phyloP scores from a whole-genome alignment of 2,113 vertebrate species.

The Siniperca knerii region DNA sequence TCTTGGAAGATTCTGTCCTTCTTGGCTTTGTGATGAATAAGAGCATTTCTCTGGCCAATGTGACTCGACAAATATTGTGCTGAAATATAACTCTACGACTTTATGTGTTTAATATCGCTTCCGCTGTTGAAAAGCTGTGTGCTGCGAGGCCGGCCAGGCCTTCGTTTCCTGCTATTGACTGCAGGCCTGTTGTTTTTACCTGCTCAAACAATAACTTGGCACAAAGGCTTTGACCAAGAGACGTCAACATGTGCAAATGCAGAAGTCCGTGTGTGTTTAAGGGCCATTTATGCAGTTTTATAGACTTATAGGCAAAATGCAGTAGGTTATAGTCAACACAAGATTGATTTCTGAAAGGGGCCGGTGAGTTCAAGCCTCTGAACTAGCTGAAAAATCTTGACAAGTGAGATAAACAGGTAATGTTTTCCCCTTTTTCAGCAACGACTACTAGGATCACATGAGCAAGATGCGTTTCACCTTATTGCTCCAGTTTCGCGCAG shows the following conservation, averaged over 20 bases:
- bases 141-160: slow-evolving; percentile 11
- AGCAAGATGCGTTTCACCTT: not conserved
- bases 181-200: slow-evolving; percentile 70
- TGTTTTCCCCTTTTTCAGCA: not conserved
- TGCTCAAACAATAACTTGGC: slow-evolving; percentile 73
- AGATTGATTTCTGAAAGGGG: slow-evolving; percentile 16
- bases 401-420: not conserved
- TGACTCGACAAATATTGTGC: slow-evolving; percentile 59
- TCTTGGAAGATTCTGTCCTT: slow-evolving; percentile 19
- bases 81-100: slow-evolving; percentile 44
- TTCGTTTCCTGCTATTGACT: slow-evolving; percentile 74
- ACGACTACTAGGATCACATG: not conserved
- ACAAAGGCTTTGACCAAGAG: slow-evolving; percentile 22
- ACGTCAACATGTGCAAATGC: slow-evolving; percentile 43
- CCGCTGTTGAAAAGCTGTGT: slow-evolving; percentile 46
- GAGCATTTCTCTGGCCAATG: slow-evolving; percentile 27
- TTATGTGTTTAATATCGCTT: slow-evolving; percentile 53
- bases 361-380: slow-evolving; percentile 17
- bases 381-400: not conserved
- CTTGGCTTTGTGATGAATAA: slow-evolving; percentile 43
- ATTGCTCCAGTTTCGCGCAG: not conserved
- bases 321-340: not conserved
- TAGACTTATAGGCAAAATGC: not conserved
- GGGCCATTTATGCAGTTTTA: slow-evolving; percentile 13
- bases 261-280: slow-evolving; percentile 27